Conservation (phyloP, 2,113 vertebrate genomes). For the Cygnus buccinator region DNA sequence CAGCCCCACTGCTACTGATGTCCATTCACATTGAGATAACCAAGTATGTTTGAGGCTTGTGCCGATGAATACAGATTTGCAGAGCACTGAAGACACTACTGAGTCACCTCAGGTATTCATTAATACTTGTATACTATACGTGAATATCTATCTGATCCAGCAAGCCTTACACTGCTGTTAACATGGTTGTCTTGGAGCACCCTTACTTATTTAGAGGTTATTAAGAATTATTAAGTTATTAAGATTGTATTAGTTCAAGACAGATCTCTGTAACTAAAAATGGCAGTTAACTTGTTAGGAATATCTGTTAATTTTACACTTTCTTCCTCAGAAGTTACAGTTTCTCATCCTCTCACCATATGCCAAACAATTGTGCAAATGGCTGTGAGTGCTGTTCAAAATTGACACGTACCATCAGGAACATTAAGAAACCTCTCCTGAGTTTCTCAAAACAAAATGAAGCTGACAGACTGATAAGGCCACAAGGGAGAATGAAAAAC, state of each 20-base stretch:
- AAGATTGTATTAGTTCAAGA: not conserved
- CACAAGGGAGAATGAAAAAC: not conserved
- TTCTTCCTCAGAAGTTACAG: not conserved
- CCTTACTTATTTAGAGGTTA: not conserved
- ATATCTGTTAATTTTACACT: not conserved
- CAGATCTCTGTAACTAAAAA: not conserved
- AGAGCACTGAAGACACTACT: not conserved
- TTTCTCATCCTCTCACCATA: not conserved
- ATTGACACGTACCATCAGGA: accelerated
- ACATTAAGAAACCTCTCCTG: not conserved
- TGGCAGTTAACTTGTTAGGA: not conserved
- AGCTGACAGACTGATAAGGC: not conserved
- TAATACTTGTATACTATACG: not conserved
- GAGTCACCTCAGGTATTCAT: not conserved
- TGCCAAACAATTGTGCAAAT: not conserved
- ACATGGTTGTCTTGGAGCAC: not conserved
- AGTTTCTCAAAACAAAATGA: constrained; percentile 9
- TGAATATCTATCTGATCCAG: not conserved
- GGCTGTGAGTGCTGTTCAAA: not conserved
- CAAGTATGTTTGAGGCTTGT: not conserved
- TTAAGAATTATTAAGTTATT: not conserved
- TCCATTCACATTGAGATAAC: not conserved
- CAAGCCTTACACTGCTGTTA: not conserved
- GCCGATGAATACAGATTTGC: not conserved
- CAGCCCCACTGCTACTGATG: not conserved